Base-by-base conservation (phyloP, 2,888 invertebrate species). In the Eutolmus rufibarbis region DNA sequence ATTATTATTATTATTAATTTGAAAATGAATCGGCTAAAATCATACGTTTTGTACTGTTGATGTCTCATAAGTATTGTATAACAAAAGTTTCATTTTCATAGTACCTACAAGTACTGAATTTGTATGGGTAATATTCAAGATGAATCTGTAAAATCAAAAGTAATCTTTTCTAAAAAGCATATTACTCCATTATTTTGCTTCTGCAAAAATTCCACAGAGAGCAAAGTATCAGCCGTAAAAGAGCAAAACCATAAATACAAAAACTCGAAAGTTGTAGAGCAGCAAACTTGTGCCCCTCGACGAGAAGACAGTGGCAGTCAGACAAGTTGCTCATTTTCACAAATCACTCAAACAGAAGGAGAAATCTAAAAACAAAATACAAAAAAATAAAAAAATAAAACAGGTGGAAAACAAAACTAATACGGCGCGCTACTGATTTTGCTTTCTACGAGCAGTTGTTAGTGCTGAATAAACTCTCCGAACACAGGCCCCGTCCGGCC, bases 371-470 rank as follows among this genome's bases (percentile, higher is more conserved):
- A 34, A 34, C 34, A 34, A 7, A 34, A 34, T 34, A 34, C 34
- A 7, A 34, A 76, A n/a, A 34, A 28, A 76, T 37, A 74, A 28
- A 74, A 31, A 3, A 79, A 23, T 51, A 43, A 28, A 79, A 0
- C 12, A 79, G 28, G 14, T 37, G 28, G 7, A 76, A 76, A 12
- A 37, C 5, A 76, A 79, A 84, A 28, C 37, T 19, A 84, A 84
- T 46, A 23, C 31, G 66, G 34, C 46, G 23, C n/a, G 82, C 82
- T 84, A 84, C 82, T 84, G 82, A 84, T 84, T 84, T 84, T 84
- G 23, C 82, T 84, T 84, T 84, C 82, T 84, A 40, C 23, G 66
- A 66, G 37, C 57, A 82, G 57, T 56, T 34, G 81, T 19, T 34
- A 84, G 66, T 66, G 66, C 43, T 66, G 82, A 84, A 84, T 66